Conservation (phyloP, 2,113 vertebrate genomes). For the Scartelaos histophorus region DNA sequence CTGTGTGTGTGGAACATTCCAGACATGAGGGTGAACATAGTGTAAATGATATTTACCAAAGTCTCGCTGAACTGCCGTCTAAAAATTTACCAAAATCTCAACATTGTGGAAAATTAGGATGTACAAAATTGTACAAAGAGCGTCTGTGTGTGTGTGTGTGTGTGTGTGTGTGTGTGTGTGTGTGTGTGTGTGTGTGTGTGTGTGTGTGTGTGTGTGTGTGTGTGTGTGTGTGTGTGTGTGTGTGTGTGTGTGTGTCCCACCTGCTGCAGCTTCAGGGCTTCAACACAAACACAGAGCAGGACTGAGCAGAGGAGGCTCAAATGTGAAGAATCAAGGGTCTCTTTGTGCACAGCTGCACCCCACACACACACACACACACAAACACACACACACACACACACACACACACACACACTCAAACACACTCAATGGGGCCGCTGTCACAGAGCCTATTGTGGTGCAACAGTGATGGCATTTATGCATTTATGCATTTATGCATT, state of each 20-base stretch:
- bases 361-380: conserved; percentile 21
- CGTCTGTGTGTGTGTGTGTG: no score
- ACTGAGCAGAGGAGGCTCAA: conserved; percentile 36
- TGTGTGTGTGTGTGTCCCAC: no score
- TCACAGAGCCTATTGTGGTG: conserved; percentile 38
- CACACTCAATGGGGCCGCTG: conserved; percentile 24
- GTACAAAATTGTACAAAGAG: conserved; percentile 27
- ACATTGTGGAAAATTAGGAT: neutral
- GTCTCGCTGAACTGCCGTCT: neutral
- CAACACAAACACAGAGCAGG: conserved; percentile 38
- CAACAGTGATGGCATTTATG: conserved; percentile 51
- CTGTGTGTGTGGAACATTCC: no score
- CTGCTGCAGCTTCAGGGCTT: conserved; percentile 50
- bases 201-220: no score
- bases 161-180: no score
- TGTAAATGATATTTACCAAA: no score
- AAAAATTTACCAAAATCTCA: neutral
- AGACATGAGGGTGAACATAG: no score
- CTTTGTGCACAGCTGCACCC: conserved; percentile 72
- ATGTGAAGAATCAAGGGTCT: conserved; percentile 55
- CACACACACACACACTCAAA: neutral
- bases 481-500: conserved; percentile 32
- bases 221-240: no score
- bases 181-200: no score
- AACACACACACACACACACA: neutral